Base-by-base conservation (phyloP, 64 coral and sea anemone species). In the Montipora capricornis region DNA sequence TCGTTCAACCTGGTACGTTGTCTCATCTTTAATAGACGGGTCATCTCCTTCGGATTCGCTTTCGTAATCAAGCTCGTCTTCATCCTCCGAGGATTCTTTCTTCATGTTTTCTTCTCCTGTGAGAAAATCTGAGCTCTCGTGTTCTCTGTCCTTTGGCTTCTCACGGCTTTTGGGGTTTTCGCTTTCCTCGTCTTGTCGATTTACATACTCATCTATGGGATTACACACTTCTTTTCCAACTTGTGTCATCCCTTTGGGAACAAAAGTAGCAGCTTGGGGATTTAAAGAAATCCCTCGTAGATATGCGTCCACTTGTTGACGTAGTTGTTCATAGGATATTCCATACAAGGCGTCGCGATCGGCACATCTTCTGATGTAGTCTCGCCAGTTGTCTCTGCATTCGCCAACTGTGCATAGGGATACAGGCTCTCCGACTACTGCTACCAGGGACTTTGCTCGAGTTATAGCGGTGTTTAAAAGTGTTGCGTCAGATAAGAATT, bases 401-500 rank as follows among this genome's bases (percentile, higher is more conserved):
- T 89, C 85, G 8, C 95, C 95, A 11, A 93, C 24, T 13, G 90
- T 96, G 45, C 91, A 93, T 2, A 96, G 48, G 9, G 95, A 93
- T 7, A 93, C 58, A 3, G 95, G 95, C 8, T 96, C 95, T 44
- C 95, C 95, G 19, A 96, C 95, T 49, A 96, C 95, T 8, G 73
- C 95, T 7, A 96, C 47, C 2, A 96, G 13, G n/a, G 69, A 96
- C 60, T 62, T 93, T 44, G 95, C 95, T 76, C 91, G 53, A 9
- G 95, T 96, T n/a, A 96, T 45, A 1, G 95, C 95, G 0, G 95
- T 96, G 73, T 92, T 93, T 0, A 96, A 9, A 4, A 96, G 79
- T n/a, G 93, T 96, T 11, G 95, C 85, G 29, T 96, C 95, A 22
- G 95, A 96, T 66, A 96, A 75, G 55, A 96, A 96, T 64, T 96